Base-by-base conservation (phyloP, 2,888 invertebrate species). In the Spilosoma lubricipeda region DNA sequence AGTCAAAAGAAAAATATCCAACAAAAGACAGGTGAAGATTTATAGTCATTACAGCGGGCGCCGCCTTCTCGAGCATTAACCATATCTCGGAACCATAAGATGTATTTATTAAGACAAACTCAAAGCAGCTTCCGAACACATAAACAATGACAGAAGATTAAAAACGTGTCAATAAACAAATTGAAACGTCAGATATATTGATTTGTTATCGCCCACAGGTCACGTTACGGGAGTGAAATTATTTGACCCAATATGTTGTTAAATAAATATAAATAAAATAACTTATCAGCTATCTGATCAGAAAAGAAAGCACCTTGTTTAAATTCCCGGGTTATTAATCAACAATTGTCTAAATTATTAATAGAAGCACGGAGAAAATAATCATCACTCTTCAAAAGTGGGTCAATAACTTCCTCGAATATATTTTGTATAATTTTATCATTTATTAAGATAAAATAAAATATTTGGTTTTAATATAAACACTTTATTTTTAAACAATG, bases 91-190 rank as follows among this genome's bases (percentile, higher is more conserved):
- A 90, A 88, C 87, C 87, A 87, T 87, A 86, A 83, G 80, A 88
- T 86, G 90, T 90, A 92, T 93, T 92, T 92, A 92, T 93, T 93
- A 92, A 91, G 90, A 90, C 88, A 90, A 90, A 90, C 87, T 82
- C 83, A 77, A 84, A 79, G 84, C 80, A 85, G 95, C 95, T 95
- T 91, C 95, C 91, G 95, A 94, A 92, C 90, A 76, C 87, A 94
- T 93, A 93, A 92, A 94, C 93, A 94, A 93, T 93, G 86, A 79
- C 79, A 85, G 88, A 92, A 92, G 93, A 95, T 95, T 94, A 94
- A 92, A 93, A 93, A 93, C 92, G 91, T 93, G 94, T 94, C 94
- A 93, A 94, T 93, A 92, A 87, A 93, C 90, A 93, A 94, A 95
- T 95, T 94, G 94, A 94, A 94, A 94, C 88, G 95, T 95, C 95